phyloP scores from a whole-genome alignment of 2,113 vertebrate species.

The Sminthopsis crassicaudata region DNA sequence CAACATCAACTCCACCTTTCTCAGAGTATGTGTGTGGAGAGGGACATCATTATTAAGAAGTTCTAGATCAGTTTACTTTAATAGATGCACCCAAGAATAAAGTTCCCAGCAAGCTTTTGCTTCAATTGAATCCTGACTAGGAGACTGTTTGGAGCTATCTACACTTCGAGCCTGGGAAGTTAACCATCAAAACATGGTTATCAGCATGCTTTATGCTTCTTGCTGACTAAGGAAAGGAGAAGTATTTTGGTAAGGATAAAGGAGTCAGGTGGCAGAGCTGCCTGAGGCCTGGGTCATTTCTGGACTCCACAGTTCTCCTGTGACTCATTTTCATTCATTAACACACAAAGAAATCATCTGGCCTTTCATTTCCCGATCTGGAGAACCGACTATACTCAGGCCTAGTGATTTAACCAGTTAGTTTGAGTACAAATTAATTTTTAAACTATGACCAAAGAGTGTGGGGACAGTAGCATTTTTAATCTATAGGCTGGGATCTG shows the following conservation, averaged over 20 bases:
- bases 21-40: not conserved
- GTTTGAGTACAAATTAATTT: constrained; percentile 79
- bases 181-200: constrained; percentile 61
- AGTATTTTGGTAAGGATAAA: constrained; percentile 66
- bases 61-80: not conserved
- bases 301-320: constrained; percentile 69
- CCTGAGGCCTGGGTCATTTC: constrained; percentile 67
- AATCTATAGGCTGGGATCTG: constrained; percentile 62
- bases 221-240: constrained; percentile 70
- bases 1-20: not conserved
- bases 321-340: constrained; percentile 82
- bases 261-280: constrained; percentile 62
- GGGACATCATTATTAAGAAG: not conserved
- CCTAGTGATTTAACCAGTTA: constrained; percentile 75
- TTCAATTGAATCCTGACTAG: constrained; percentile 45
- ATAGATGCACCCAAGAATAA: not conserved
- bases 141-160: constrained; percentile 54
- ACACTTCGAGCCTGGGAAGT: constrained; percentile 61
- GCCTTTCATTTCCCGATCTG: constrained; percentile 77
- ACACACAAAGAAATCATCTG: constrained; percentile 73
- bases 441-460: constrained; percentile 78
- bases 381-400: constrained; percentile 74
- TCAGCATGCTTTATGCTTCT: constrained; percentile 68
- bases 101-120: not conserved
- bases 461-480: constrained; percentile 71